Percentiles rank a stretch among this genome's conserved stretches.
Conservation (phyloP, 1,140 invertebrate species). For the Lordiphosa collinella region DNA sequence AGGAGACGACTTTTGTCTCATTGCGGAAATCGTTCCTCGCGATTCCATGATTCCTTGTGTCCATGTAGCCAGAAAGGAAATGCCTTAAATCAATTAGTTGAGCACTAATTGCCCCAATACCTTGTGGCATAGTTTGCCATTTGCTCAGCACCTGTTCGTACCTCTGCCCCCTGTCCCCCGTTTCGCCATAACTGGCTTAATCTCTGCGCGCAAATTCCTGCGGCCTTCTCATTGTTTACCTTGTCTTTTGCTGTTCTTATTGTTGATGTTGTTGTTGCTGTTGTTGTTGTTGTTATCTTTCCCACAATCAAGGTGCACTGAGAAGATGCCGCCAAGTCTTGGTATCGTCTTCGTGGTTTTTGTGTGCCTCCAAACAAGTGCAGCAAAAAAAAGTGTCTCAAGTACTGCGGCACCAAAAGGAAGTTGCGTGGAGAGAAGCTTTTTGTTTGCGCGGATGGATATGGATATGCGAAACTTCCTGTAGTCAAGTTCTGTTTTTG, state of each 20-base stretch:
- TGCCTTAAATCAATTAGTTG: conserved; percentile 79
- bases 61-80: conserved; percentile 61
- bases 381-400: conserved; percentile 62
- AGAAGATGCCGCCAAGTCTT: conserved; percentile 40
- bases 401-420: conserved; percentile 58
- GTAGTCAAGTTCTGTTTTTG: conserved; percentile 61
- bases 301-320: conserved; percentile 73
- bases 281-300: conserved; percentile 61
- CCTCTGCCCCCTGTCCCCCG: conserved; percentile 1
- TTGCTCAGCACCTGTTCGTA: conserved; percentile 69
- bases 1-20: conserved; percentile 54
- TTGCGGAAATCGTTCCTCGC: conserved; percentile 6
- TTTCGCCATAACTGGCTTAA: conserved; percentile 45
- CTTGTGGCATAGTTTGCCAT: conserved; percentile 78
- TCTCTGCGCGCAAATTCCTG: conserved; percentile 67
- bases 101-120: conserved; percentile 79
- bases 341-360: conserved; percentile 10
- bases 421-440: conserved; percentile 36
- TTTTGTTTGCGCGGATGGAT: conserved; percentile 29
- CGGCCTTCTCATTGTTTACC: conserved; percentile 71
- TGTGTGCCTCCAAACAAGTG: conserved; percentile 48
- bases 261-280: conserved; percentile 25
- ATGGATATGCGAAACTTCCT: conserved; percentile 71
- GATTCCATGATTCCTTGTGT: conserved; percentile 6
- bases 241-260: conserved; percentile 3